Percentiles rank a stretch among this genome's conserved stretches.
Conservation (phyloP, 2,113 vertebrate genomes). For the Petroica traversi region DNA sequence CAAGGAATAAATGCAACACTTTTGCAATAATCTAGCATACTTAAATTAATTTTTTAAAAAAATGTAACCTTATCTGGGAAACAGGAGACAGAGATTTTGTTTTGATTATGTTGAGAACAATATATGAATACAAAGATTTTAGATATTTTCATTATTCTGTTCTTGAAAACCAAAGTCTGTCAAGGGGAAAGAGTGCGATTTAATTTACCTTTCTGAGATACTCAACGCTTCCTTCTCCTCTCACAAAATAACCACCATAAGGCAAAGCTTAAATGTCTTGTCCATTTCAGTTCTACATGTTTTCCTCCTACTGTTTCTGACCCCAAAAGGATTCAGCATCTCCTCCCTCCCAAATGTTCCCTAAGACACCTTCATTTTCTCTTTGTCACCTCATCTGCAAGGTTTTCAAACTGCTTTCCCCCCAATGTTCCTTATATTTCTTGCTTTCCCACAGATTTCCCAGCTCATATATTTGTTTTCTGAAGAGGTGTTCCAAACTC, state of each 20-base stretch:
- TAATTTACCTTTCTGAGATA: neutral
- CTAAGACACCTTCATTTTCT: neutral
- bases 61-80: neutral
- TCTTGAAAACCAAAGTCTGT: neutral
- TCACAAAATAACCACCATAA: neutral
- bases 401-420: neutral
- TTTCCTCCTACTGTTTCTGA: neutral
- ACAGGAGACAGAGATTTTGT: neutral
- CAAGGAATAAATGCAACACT: neutral
- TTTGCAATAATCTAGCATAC: neutral
- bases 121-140: neutral
- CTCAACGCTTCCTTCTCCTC: neutral
- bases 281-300: neutral
- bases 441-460: neutral
- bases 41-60: neutral
- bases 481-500: neutral
- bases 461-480: neutral
- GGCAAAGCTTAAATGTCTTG: neutral
- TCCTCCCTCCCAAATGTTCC: neutral
- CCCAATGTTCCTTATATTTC: neutral
- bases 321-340: neutral
- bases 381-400: neutral
- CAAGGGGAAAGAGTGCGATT: fast-evolving
- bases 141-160: neutral
- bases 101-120: neutral